These are phyloP conservation scores for Barnardius zonarius DNA, from an alignment of 2,113 vertebrate species.

Conservation along the genomic window DNA sequence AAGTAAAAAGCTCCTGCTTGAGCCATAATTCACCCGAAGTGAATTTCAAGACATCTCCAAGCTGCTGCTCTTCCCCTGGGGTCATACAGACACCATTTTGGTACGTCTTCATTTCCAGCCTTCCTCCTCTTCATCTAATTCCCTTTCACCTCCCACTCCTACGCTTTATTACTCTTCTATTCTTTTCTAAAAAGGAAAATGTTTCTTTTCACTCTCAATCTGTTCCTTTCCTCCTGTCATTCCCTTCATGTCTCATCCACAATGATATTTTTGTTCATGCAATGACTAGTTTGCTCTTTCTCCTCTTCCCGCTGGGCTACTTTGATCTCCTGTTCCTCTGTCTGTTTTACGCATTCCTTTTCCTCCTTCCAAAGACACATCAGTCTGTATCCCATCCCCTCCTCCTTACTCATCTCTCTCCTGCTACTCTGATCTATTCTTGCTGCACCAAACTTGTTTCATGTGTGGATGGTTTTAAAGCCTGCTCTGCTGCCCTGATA, in stretches of 20 bases:
- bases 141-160: slow-evolving; percentile 26
- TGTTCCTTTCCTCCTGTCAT: slow-evolving; percentile 29
- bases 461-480: background rate
- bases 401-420: slow-evolving; percentile 43
- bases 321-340: slow-evolving; percentile 30
- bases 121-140: slow-evolving; percentile 38
- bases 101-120: slow-evolving; percentile 13
- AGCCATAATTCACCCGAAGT: background rate
- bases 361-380: slow-evolving; percentile 38
- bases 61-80: slow-evolving; percentile 17
- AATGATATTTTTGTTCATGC: slow-evolving; percentile 11
- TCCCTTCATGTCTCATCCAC: slow-evolving; percentile 31
- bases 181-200: slow-evolving; percentile 3
- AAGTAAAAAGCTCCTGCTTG: background rate
- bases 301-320: slow-evolving; percentile 40
- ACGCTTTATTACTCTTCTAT: slow-evolving; percentile 16
- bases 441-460: slow-evolving; percentile 10
- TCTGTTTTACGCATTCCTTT: slow-evolving; percentile 43
- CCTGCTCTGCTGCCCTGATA: background rate
- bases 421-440: slow-evolving; percentile 48
- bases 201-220: slow-evolving; percentile 17
- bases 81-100: slow-evolving; percentile 16
- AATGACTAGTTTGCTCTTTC: slow-evolving; percentile 57
- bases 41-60: background rate
- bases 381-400: slow-evolving; percentile 14